These are phyloP conservation scores for Lepidocolaptes lacrymiger DNA, from an alignment of 2,797 vertebrate genomes.

Conservation along the genomic window DNA sequence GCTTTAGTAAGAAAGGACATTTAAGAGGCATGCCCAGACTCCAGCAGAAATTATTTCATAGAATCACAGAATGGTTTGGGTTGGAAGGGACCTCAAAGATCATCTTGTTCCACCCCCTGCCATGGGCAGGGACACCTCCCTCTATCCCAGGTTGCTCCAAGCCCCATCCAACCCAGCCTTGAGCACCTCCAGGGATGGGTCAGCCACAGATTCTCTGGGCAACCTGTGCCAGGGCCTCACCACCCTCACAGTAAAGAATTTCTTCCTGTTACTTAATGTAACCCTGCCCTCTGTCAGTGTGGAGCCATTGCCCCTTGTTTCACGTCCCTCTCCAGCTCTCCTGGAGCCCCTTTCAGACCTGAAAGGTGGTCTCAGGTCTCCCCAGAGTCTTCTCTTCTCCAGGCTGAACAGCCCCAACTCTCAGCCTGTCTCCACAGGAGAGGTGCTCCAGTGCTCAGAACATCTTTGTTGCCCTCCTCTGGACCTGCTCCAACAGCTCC, in stretches of 20 bases:
- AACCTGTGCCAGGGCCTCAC: fast-evolving
- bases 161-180: not conserved
- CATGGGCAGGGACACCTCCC: not conserved
- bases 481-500: not conserved
- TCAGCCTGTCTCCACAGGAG: not conserved
- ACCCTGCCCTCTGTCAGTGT: not conserved
- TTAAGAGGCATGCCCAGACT: not conserved
- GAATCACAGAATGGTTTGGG: not conserved
- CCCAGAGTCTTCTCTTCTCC: not conserved
- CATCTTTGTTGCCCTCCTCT: not conserved
- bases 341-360: not conserved
- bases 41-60: not conserved
- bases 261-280: not conserved
- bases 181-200: not conserved
- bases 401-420: not conserved
- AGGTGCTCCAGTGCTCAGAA: not conserved
- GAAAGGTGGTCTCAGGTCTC: not conserved
- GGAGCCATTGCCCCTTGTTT: not conserved
- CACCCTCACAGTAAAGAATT: not conserved
- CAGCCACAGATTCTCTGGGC: not conserved
- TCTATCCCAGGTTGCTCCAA: fast-evolving
- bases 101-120: not conserved
- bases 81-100: not conserved
- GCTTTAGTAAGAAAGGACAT: not conserved
- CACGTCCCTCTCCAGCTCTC: not conserved